Conservation (phyloP, 2,113 vertebrate species). For the Vimba vimba region DNA sequence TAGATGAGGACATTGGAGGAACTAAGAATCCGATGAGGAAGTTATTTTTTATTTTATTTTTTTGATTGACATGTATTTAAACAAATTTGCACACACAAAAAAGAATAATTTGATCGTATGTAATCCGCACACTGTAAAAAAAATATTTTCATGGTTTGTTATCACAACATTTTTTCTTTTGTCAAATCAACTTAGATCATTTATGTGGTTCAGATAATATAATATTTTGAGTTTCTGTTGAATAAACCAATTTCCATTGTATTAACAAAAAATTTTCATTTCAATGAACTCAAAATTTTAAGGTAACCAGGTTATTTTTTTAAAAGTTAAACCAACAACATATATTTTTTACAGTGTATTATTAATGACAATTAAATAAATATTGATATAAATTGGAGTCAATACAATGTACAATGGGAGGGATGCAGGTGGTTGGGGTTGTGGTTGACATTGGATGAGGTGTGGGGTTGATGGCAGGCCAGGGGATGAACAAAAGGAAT, state of each 20-base stretch:
- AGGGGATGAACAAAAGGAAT: not conserved
- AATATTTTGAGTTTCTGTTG: too few relatives aligned
- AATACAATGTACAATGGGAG: not conserved
- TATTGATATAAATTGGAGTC: not conserved
- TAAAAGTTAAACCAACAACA: too few relatives aligned
- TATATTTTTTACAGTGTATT: not conserved
- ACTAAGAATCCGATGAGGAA: not conserved
- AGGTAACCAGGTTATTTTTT: too few relatives aligned
- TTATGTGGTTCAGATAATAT: too few relatives aligned
- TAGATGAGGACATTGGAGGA: slow-evolving; percentile 1
- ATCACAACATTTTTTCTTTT: too few relatives aligned
- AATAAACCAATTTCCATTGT: too few relatives aligned
- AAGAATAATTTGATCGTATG: not conserved
- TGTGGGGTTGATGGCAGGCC: not conserved
- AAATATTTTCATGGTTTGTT: too few relatives aligned
- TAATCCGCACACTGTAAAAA: not conserved
- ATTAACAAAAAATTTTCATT: too few relatives aligned
- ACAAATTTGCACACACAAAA: too few relatives aligned
- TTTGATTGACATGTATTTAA: not conserved
- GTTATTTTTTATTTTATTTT: not conserved
- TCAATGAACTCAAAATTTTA: too few relatives aligned
- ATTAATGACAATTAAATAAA: not conserved
- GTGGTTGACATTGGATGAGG: not conserved
- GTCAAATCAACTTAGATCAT: too few relatives aligned
- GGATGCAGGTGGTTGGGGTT: not conserved